Evolutionary conservation across 2,888 invertebrate species (phyloP).

Genomic region (Leucophora obtusa): DNA sequence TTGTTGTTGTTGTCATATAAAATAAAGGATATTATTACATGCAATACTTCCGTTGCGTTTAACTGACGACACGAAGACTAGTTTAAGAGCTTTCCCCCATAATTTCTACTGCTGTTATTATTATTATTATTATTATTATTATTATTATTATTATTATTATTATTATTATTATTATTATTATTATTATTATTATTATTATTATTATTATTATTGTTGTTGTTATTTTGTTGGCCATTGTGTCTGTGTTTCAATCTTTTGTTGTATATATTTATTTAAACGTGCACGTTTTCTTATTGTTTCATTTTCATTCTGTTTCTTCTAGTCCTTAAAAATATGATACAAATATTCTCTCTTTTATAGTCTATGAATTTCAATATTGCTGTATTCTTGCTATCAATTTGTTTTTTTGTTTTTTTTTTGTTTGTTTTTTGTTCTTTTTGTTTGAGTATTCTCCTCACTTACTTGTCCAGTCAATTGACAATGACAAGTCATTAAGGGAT

Average conservation of each 20-base stretch:
- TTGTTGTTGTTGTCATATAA: slow-evolving; percentile 33
- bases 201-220: background rate
- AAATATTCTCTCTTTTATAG: slow-evolving; percentile 9
- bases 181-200: too few species aligned
- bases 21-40: slow-evolving; percentile 34
- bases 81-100: slow-evolving; percentile 42
- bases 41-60: slow-evolving; percentile 32
- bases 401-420: background rate
- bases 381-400: slow-evolving; percentile 8
- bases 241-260: slow-evolving; percentile 11
- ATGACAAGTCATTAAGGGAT: slow-evolving; percentile 23
- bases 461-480: slow-evolving; percentile 16
- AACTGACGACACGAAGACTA: slow-evolving; percentile 54
- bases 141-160: too few species aligned
- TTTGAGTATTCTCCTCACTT: background rate
- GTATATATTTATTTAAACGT: slow-evolving; percentile 1
- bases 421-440: too few species aligned
- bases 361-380: background rate
- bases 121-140: too few species aligned
- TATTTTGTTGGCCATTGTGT: slow-evolving; percentile 19
- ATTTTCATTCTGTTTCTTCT: slow-evolving; percentile 39
- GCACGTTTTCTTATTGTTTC: slow-evolving; percentile 57
- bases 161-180: too few species aligned
- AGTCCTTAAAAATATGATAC: background rate
- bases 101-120: slow-evolving; percentile 6